phyloP scores from a whole-genome alignment of 2,888 invertebrate genomes.

The Fragum fragum region DNA sequence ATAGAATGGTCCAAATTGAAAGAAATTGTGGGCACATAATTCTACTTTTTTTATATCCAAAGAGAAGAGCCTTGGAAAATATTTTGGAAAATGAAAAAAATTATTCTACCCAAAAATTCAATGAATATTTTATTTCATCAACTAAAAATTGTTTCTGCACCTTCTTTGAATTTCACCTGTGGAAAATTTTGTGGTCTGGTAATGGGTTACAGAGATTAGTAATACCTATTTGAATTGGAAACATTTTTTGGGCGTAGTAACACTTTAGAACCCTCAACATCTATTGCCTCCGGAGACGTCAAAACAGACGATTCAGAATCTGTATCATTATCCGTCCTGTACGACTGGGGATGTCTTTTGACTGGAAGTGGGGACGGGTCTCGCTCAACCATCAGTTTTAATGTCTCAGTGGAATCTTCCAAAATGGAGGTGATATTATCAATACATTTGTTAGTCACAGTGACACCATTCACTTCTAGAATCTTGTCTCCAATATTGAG shows the following conservation, averaged over 20 bases:
- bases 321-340: slow-evolving; percentile 45
- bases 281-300: slow-evolving; percentile 57
- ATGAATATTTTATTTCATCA: too few species aligned
- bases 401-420: slow-evolving; percentile 76
- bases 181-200: too few species aligned
- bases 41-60: too few species aligned
- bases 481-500: slow-evolving; percentile 97
- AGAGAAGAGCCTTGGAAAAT: too few species aligned
- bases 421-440: slow-evolving; percentile 89
- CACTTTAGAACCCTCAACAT: slow-evolving; percentile 75
- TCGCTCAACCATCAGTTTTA: slow-evolving; percentile 95
- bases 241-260: slow-evolving; percentile 71
- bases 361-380: slow-evolving; percentile 91
- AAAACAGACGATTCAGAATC: slow-evolving; percentile 34
- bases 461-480: slow-evolving; percentile 96
- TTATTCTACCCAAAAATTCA: too few species aligned
- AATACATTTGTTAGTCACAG: slow-evolving; percentile 93
- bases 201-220: too few species aligned
- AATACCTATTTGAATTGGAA: slow-evolving; percentile 56
- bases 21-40: too few species aligned
- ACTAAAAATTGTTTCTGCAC: too few species aligned
- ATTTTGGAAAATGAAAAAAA: too few species aligned
- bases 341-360: slow-evolving; percentile 40
- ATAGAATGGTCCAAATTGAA: too few species aligned
- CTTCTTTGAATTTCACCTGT: too few species aligned